Evolutionary conservation across 2,113 vertebrate genomes (phyloP).

Genomic region (Thoracochromis brauschi): DNA sequence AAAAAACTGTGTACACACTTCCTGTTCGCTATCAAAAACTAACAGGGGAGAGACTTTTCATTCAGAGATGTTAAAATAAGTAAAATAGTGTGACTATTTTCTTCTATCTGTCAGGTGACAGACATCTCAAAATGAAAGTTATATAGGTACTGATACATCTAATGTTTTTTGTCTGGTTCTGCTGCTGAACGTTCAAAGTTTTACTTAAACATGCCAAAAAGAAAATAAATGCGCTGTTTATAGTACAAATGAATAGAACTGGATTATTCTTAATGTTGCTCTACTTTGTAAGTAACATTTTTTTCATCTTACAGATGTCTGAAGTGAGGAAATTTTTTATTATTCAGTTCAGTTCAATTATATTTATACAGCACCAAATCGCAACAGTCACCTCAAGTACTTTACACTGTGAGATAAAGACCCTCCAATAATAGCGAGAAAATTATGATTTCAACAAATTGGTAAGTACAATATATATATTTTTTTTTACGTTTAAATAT

Average conservation of each 20-base stretch:
- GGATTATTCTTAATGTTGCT: neutral
- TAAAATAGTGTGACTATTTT: neutral
- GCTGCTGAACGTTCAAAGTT: neutral
- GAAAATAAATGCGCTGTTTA: neutral
- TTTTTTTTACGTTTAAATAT: neutral
- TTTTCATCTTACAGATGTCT: neutral
- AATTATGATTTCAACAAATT: neutral
- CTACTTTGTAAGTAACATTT: neutral
- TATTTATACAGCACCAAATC: neutral
- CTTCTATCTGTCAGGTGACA: neutral
- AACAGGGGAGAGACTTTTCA: neutral
- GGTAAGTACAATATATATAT: neutral
- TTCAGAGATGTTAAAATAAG: neutral
- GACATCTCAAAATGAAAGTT: neutral
- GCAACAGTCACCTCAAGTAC: accelerated
- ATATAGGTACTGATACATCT: accelerated
- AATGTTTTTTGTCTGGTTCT: neutral
- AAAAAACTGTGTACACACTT: neutral
- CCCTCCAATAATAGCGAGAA: neutral
- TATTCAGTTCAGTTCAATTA: neutral
- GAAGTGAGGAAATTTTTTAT: neutral
- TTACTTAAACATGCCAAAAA: neutral
- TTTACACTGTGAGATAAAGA: neutral
- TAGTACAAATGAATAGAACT: neutral
- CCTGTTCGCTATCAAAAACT: neutral